Evolutionary conservation across 2,888 invertebrate genomes (phyloP).

Genomic region (Melinaea menophilus): DNA sequence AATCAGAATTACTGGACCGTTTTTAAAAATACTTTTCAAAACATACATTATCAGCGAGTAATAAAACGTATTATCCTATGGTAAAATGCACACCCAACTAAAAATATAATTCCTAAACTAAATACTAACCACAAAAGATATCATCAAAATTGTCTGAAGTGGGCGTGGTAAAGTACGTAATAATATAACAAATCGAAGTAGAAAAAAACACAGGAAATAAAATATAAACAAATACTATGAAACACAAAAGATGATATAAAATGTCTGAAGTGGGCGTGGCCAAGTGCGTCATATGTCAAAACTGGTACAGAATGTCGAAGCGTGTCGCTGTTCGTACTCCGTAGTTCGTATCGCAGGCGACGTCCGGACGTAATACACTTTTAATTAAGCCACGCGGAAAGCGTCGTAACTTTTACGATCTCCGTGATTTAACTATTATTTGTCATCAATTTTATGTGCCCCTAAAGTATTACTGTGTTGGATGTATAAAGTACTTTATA

Average conservation of each 20-base stretch:
- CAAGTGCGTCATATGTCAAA: conserved; percentile 4
- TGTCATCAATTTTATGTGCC: conserved; percentile 75
- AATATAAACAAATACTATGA: too few relatives aligned
- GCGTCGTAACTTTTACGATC: conserved; percentile 73
- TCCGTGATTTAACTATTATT: conserved; percentile 77
- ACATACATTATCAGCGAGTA: too few relatives aligned
- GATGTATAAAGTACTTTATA: conserved; percentile 28
- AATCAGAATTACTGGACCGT: too few relatives aligned
- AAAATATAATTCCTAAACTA: too few relatives aligned
- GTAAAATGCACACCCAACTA: too few relatives aligned
- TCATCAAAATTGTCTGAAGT: too few relatives aligned
- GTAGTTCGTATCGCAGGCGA: conserved; percentile 35
- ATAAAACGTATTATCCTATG: too few relatives aligned
- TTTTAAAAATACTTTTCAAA: too few relatives aligned
- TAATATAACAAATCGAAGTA: neutral
- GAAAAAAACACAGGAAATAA: too few relatives aligned
- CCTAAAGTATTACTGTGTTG: conserved; percentile 60
- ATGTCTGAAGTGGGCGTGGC: too few relatives aligned
- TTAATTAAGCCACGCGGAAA: conserved; percentile 74
- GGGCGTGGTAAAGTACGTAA: neutral
- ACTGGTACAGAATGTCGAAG: conserved; percentile 20
- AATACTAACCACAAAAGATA: too few relatives aligned
- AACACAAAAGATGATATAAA: too few relatives aligned
- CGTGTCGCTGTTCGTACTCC: conserved; percentile 24
- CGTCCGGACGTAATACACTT: conserved; percentile 72